Evolutionary conservation across 2,113 vertebrate genomes (phyloP).

Genomic region (Hassar affinis): DNA sequence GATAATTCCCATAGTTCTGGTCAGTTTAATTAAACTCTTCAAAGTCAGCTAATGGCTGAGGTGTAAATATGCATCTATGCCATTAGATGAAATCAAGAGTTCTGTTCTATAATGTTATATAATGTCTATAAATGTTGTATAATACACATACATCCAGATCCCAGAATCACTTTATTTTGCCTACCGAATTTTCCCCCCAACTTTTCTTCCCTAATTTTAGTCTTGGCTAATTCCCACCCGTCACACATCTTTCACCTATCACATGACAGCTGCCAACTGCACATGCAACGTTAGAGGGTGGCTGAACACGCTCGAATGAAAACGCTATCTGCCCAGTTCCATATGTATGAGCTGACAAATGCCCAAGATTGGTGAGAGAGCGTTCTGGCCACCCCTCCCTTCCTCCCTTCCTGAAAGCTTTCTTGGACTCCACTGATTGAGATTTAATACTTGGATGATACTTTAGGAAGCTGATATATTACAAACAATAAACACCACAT

Average conservation of each 20-base stretch:
- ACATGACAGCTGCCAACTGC: too few species aligned
- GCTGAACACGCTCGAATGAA: too few species aligned
- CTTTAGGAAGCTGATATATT: not conserved
- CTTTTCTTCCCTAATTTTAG: too few species aligned
- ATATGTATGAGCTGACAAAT: too few species aligned
- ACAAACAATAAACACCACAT: not conserved
- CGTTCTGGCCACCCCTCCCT: too few species aligned
- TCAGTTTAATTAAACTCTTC: slow-evolving; percentile 9
- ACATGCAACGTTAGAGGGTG: too few species aligned
- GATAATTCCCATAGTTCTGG: not conserved
- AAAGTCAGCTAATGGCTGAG: not conserved
- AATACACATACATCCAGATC: not conserved
- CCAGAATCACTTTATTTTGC: not conserved
- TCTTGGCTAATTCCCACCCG: too few species aligned
- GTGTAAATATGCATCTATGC: not conserved
- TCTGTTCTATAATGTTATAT: not conserved
- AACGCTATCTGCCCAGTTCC: too few species aligned
- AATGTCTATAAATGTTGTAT: not conserved
- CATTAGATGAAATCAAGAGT: not conserved
- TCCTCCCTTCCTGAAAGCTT: too few species aligned
- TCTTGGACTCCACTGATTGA: not conserved
- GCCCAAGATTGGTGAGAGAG: too few species aligned
- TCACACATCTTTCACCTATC: too few species aligned
- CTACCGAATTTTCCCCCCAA: too few species aligned
- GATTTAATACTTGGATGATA: not conserved